Conservation (phyloP, 2,113 vertebrate species). For the Campylorhamphus procurvoides region DNA sequence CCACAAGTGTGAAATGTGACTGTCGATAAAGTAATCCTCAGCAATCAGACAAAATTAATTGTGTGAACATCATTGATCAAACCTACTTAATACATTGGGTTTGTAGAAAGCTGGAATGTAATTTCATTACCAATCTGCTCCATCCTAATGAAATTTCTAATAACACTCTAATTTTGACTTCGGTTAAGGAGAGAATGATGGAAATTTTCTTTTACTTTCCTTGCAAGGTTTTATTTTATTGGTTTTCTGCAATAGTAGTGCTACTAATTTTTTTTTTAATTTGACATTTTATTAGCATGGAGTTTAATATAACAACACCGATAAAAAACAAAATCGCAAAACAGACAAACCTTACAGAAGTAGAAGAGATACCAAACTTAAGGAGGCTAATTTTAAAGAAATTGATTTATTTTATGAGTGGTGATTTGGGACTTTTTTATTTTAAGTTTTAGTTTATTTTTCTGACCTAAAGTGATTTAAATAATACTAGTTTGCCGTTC, state of each 20-base stretch:
- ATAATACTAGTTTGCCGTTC: neutral
- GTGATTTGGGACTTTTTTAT: neutral
- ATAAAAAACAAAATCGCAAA: constrained; percentile 50
- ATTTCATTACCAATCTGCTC: constrained; percentile 82
- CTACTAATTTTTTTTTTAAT: constrained; percentile 55
- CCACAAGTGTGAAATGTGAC: constrained; percentile 72
- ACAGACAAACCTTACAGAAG: constrained; percentile 31
- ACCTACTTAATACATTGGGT: constrained; percentile 75
- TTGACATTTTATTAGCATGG: constrained; percentile 61
- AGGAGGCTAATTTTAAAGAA: constrained; percentile 16
- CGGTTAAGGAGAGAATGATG: constrained; percentile 59
- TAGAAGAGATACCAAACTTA: constrained; percentile 16
- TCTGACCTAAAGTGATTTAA: neutral
- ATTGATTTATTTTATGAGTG: constrained; percentile 1
- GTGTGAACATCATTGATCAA: constrained; percentile 82
- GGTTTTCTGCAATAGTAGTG: constrained; percentile 28
- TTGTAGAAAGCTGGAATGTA: constrained; percentile 78
- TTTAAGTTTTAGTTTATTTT: neutral
- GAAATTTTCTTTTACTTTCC: constrained; percentile 73
- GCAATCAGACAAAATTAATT: constrained; percentile 81
- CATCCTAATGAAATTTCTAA: constrained; percentile 81
- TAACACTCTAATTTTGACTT: constrained; percentile 80
- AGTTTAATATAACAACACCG: constrained; percentile 47
- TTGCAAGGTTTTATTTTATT: constrained; percentile 55
- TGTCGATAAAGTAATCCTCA: constrained; percentile 75